Base-by-base conservation (phyloP, 2,888 invertebrate genomes). In the Ophion costatus region DNA sequence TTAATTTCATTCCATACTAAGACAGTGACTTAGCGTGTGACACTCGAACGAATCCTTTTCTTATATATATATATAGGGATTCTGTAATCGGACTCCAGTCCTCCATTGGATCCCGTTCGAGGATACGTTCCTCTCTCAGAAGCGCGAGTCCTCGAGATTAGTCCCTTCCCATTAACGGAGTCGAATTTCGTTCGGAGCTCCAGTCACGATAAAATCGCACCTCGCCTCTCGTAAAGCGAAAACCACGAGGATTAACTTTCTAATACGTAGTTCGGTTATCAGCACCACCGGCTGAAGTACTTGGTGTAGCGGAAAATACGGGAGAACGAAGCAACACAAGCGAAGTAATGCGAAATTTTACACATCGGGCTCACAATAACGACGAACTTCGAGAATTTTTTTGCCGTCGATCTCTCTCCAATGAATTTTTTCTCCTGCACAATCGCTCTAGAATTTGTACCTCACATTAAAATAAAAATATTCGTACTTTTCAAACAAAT, bases 131-230 rank as follows among this genome's bases (percentile, higher is more conserved):
- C 61, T 74, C 56, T 42, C 64, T 51, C 51, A 14, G n/a, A 38
- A 59, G 22, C 66, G 59, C 61, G 45, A 67, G 57, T 74, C 42
- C 74, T 81, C 64, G 63, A 64, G 78, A 84, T 81, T 84, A 75
- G 80, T 78, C 57, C 69, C 61, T 70, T 64, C 79, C 73, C 81
- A 81, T 84, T 78, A 81, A 64, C 69, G 78, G 78, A 56, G 70
- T 84, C 84, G 78, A 84, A 84, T 84, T 79, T 78, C 78, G 51
- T 74, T 82, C 51, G 42, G 24, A 33, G 57, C 66, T 63, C 51
- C 59, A 78, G 77, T 6, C 56, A 22, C 42, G 71, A 80, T 73
- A 73, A 66, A 63, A 80, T 67, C 73, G 69, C 63, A 70, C 74
- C 63, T 80, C 17, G 51, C 51, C 51, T 45, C 59, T 11, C 29